Percentiles rank a stretch among this genome's conserved stretches.
These are phyloP conservation scores for Paraescarpia echinospica DNA, from an alignment of 1,140 invertebrate species.

Conservation along the genomic window DNA sequence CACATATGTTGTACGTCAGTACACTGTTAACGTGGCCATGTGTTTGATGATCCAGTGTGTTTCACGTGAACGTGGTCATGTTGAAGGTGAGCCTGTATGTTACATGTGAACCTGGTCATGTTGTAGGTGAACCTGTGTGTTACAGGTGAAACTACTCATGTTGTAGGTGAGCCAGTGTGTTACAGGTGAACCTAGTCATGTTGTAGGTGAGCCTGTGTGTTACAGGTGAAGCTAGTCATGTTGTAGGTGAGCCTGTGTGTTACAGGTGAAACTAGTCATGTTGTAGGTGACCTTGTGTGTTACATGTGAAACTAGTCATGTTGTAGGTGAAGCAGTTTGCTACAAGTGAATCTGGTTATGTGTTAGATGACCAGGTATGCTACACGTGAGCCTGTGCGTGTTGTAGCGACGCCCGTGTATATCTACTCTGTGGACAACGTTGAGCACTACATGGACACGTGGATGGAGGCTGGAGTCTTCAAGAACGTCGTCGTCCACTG, in stretches of 20 bases:
- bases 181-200: too few relatives aligned
- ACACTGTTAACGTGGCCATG: too few relatives aligned
- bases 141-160: too few relatives aligned
- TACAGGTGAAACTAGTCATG: neutral
- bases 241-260: neutral
- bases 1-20: neutral
- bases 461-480: neutral
- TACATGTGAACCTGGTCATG: too few relatives aligned
- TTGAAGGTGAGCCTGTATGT: too few relatives aligned
- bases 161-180: too few relatives aligned
- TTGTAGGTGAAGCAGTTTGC: neutral
- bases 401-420: neutral
- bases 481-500: neutral
- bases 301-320: neutral
- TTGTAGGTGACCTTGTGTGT: neutral
- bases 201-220: too few relatives aligned
- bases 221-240: neutral
- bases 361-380: neutral
- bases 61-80: too few relatives aligned
- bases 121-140: too few relatives aligned
- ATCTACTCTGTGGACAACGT: neutral
- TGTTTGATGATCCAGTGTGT: neutral
- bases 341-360: neutral
- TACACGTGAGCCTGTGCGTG: neutral
- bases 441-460: neutral